phyloP scores from a whole-genome alignment of 2,113 vertebrate species.

The Carassius carassius region DNA sequence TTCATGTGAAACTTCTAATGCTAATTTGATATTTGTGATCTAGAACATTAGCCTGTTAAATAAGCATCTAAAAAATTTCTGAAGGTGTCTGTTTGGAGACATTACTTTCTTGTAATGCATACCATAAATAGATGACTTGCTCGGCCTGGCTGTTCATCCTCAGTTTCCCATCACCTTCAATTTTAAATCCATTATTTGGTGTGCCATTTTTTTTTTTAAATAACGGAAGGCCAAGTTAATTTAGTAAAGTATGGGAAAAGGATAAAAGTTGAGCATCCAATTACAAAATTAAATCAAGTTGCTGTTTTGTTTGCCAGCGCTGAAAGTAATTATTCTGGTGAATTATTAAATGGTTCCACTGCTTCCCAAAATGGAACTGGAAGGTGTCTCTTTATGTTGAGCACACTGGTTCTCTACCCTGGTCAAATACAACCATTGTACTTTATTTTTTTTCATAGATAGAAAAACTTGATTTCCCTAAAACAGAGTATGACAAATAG shows the following conservation, averaged over 20 bases:
- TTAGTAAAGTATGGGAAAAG: slow-evolving; percentile 72
- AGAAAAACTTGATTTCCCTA: no score
- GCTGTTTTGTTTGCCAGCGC: slow-evolving; percentile 74
- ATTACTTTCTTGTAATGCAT: slow-evolving; percentile 45
- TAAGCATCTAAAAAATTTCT: slow-evolving; percentile 4
- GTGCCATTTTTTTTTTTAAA: slow-evolving; percentile 65
- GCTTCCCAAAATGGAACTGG: slow-evolving; percentile 25
- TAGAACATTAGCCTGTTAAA: neutral
- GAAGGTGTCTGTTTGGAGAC: slow-evolving; percentile 50
- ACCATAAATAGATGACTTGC: slow-evolving; percentile 46
- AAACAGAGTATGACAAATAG: no score
- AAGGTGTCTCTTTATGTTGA: neutral
- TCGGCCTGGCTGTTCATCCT: slow-evolving; percentile 53
- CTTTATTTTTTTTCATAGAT: no score
- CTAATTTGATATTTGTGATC: neutral
- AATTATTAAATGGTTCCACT: slow-evolving; percentile 74
- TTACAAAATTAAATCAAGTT: slow-evolving; percentile 78
- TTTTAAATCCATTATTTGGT: slow-evolving; percentile 74
- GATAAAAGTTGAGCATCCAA: slow-evolving; percentile 74
- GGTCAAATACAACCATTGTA: slow-evolving; percentile 15
- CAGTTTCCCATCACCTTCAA: slow-evolving; percentile 69
- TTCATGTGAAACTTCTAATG: neutral
- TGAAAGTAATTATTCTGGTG: slow-evolving; percentile 79
- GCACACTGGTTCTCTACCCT: slow-evolving; percentile 26
- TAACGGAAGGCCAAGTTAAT: slow-evolving; percentile 71